Percentiles rank a stretch among this genome's conserved stretches.
phyloP scores from a whole-genome alignment of 2,888 invertebrate genomes.

The Formica aserva region DNA sequence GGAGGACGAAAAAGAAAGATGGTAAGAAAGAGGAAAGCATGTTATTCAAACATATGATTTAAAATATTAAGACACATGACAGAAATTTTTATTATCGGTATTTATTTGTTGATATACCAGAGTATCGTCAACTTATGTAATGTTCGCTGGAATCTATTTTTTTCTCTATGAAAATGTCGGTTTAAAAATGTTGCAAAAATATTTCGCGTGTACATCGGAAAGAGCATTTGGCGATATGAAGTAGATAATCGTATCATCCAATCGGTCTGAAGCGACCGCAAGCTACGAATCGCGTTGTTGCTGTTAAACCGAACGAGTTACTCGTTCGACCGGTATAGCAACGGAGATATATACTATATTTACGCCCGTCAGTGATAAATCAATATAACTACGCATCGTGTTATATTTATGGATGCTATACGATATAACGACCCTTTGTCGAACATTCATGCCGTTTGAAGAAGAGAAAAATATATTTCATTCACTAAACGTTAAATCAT shows the following conservation, averaged over 20 bases:
- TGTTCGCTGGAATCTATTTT: conserved; percentile 11
- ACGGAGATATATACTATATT: conserved; percentile 33
- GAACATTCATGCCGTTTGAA: not conserved
- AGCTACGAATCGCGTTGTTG: conserved; percentile 48
- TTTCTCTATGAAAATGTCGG: conserved; percentile 5
- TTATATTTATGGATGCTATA: conserved; percentile 38
- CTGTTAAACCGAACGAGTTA: conserved; percentile 48
- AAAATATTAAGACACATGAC: not conserved
- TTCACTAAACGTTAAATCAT: not conserved
- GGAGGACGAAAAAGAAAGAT: not conserved
- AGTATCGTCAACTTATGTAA: not conserved
- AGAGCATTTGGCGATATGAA: conserved; percentile 45
- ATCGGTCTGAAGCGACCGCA: conserved; percentile 53
- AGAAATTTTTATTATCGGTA: not conserved
- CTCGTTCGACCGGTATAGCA: conserved; percentile 15
- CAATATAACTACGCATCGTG: conserved; percentile 50
- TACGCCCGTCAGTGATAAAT: conserved; percentile 52
- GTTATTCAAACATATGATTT: not conserved
- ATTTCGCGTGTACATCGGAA: conserved; percentile 15
- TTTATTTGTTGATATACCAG: not conserved
- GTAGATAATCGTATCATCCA: conserved; percentile 52
- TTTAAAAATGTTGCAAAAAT: conserved; percentile 35
- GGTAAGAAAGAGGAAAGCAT: not conserved
- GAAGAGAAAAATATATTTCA: not conserved
- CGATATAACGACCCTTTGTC: conserved; percentile 28